Percentiles rank a stretch among this genome's conserved stretches.
Evolutionary conservation across 2,888 invertebrate species (phyloP).

Genomic region (Chromoteleia sp.): DNA sequence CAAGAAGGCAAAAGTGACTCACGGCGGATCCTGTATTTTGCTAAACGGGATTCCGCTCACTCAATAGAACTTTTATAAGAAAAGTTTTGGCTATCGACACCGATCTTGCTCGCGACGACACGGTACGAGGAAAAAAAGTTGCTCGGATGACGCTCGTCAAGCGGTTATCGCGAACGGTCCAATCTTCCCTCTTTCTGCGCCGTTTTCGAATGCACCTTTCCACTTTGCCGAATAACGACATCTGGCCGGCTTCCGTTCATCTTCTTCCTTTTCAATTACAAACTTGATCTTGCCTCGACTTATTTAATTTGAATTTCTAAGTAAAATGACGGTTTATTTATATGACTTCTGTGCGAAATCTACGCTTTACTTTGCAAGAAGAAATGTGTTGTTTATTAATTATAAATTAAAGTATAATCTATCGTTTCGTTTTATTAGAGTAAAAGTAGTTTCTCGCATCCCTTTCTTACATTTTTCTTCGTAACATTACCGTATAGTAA

Average conservation of each 20-base stretch:
- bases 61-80: conserved; percentile 73
- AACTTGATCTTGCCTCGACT: conserved; percentile 21
- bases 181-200: conserved; percentile 16
- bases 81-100: conserved; percentile 69
- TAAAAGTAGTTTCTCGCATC: no score
- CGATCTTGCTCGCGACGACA: conserved; percentile 24
- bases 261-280: conserved; percentile 38
- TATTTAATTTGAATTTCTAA: conserved; percentile 42
- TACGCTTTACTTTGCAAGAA: background rate
- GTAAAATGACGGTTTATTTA: conserved; percentile 10
- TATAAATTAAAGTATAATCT: background rate
- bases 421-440: no score
- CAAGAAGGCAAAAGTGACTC: conserved; percentile 14
- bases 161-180: conserved; percentile 9
- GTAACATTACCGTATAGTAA: no score
- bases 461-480: no score
- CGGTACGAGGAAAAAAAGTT: conserved; percentile 20
- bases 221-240: conserved; percentile 30
- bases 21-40: background rate
- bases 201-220: conserved; percentile 35
- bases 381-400: background rate
- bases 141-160: conserved; percentile 17
- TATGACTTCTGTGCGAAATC: background rate
- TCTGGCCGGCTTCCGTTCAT: conserved; percentile 13
- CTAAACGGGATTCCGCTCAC: conserved; percentile 30